Base-by-base conservation (phyloP, 2,113 vertebrate species). In the Pollachius pollachius region DNA sequence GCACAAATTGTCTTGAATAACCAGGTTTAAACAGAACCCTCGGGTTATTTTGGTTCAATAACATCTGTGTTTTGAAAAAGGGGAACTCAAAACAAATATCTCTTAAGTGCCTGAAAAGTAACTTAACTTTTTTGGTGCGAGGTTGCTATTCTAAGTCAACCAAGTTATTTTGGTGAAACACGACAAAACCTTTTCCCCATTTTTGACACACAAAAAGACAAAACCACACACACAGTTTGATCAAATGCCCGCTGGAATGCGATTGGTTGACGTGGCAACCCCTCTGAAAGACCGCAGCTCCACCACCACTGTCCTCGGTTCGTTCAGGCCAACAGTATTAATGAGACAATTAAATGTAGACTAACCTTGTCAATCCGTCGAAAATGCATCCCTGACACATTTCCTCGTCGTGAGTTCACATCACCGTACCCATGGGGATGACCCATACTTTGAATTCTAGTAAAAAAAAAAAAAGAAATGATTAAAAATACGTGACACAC, bases 401-500 rank as follows among this genome's bases (percentile, higher is more conserved):
- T 88, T 86, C 72, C 67, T 80, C 79, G 77, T 56, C 21, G 15
- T 52, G 69, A 78, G 77, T 88, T 82, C 21, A 65, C 71, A 64
- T 77, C 64, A 15, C 66, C 52, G 18, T 17, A 30, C 86, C 84
- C 84, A 6, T 16, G 79, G 86, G 88, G 85, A 27, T 37, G 59
- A 41, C 68, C 68, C 63, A 74, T 80, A 70, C 77, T 78, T 41
- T 60, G 70, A 80, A 83, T 86, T 85, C 62, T 8, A 78, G 73
- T 78, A 83, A 82, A 84, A 61, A 58, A 84, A 61, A 58, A 59
- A 59, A 8, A 59, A 9, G 16, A n/a, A 87, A 85, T 78, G 83
- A 90, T 92, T 89, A 85, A 91, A 91, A 89, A 83, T 84, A 85
- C 83, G 81, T 86, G 86, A 82, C 84, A 90, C 70, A 80, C 73